Base-by-base conservation (phyloP, 2,888 invertebrate genomes). In the Tanytarsus gracilentus region DNA sequence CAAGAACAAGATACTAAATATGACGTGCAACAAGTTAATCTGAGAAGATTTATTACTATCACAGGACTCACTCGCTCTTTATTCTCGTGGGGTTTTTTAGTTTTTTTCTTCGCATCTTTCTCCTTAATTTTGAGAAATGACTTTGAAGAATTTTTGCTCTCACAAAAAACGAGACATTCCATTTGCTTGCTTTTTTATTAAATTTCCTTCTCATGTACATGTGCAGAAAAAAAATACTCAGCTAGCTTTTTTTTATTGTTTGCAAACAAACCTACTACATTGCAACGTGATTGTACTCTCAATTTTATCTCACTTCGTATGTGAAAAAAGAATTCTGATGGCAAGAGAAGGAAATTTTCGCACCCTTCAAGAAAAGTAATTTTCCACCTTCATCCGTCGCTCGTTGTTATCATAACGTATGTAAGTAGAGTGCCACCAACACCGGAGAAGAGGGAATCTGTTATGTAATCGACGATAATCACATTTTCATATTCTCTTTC, bases 391-490 rank as follows among this genome's bases (percentile, higher is more conserved):
- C 23, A 11, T 2, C 14, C 11, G 33, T n/a, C 14, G 2, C 4
- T 30, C 2, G 9, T 30, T 23, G 11, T 18, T 44, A 18, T 18
- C 23, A 18, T n/a, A n/a, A n/a, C n/a, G n/a, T 40, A 14, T 40
- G 18, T 9, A 40, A 44, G 11, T 23, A 44, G 23, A 44, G 18
- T 18, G 1, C 23, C n/a, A n/a, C n/a, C n/a, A n/a, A n/a, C n/a
- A n/a, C n/a, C n/a, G n/a, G n/a, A n/a, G n/a, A n/a, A n/a, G 23
- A 36, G 33, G 16, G 23, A 53, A 53, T 36, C 23, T 53, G 53
- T 53, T 53, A 36, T 9, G 39, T 36, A 53, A 53, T 53, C 23
- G 26, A 53, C 53, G 53, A 23, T 53, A 53, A 53, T 53, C 53
- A 39, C 53, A 36, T 53, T 53, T 36, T 29, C 33, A 33, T 33